Percentiles rank a stretch among this genome's conserved stretches.
Conservation (phyloP, 2,888 invertebrate genomes). For the Heliconius erato region DNA sequence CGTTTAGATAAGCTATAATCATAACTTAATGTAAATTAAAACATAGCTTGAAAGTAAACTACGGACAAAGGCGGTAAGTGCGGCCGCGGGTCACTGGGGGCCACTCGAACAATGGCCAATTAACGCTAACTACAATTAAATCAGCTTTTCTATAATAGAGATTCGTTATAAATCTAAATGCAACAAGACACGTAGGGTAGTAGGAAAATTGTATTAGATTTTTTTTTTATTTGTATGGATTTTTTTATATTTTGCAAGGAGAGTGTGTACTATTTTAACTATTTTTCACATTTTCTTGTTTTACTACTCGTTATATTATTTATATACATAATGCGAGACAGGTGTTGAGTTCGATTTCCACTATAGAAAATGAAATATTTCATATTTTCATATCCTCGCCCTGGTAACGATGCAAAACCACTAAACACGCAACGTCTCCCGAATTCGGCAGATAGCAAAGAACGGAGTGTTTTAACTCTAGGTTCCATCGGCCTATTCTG, state of each 20-base stretch:
- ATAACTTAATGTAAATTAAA: constrained; percentile 29
- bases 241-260: neutral
- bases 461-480: no score
- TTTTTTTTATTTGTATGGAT: neutral
- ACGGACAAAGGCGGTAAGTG: constrained; percentile 64
- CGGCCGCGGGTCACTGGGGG: constrained; percentile 63
- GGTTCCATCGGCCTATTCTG: no score
- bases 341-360: no score
- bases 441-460: no score
- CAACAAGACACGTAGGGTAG: neutral
- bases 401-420: no score
- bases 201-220: neutral
- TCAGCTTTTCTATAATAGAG: constrained; percentile 55
- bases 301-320: no score
- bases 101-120: constrained; percentile 75
- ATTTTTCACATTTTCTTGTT: neutral
- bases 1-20: constrained; percentile 24
- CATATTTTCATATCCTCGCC: no score
- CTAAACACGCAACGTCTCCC: no score
- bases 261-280: no score
- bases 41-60: constrained; percentile 34
- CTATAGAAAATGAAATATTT: no score
- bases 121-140: constrained; percentile 77
- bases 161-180: constrained; percentile 20
- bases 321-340: no score